Base-by-base conservation (phyloP, 2,888 invertebrate genomes). In the Tuberolachnus salignus region DNA sequence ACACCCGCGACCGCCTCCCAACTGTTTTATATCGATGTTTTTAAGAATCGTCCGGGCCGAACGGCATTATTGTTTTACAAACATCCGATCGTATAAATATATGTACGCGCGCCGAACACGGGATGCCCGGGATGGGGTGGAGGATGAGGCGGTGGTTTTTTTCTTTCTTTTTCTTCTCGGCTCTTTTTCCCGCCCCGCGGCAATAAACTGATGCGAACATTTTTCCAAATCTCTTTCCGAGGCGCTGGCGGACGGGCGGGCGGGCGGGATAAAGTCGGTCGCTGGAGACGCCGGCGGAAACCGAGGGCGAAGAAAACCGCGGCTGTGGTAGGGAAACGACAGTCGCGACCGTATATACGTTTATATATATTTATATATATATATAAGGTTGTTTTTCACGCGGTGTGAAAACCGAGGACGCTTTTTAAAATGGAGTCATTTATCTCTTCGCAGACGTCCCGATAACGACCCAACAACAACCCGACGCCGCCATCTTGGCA, bases 401-500 rank as follows among this genome's bases (percentile, higher is more conserved):
- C 78, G 78, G 78, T 69, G 67, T 61, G 78, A 78, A 69, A 67
- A 78, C 67, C 78, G 78, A 78, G 78, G 78, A 78, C 78, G 57
- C 51, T 78, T 78, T 78, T 69, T 59, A 69, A 78, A 78, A 78
- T 78, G 78, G 78, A 78, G 78, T 78, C 78, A 78, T 78, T 78
- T 78, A 78, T 78, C 78, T 78, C 78, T 69, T 59, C 14, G n/a
- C 78, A 78, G 78, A 78, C 78, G 78, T 69, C 49, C 78, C 78
- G 78, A 78, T 78, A 78, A 78, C 78, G 69, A 78, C 75, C 75
- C 75, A 75, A 75, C 75, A 75, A 75, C 78, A 69, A 78, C 69
- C 69, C 78, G 78, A 67, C 78, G 78, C 78, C 78, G 78, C 78
- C 78, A 78, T 78, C 78, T 78, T 78, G 78, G 75, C 75, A 75